Evolutionary conservation across 2,113 vertebrate species (phyloP).

Genomic region (Natator depressus): DNA sequence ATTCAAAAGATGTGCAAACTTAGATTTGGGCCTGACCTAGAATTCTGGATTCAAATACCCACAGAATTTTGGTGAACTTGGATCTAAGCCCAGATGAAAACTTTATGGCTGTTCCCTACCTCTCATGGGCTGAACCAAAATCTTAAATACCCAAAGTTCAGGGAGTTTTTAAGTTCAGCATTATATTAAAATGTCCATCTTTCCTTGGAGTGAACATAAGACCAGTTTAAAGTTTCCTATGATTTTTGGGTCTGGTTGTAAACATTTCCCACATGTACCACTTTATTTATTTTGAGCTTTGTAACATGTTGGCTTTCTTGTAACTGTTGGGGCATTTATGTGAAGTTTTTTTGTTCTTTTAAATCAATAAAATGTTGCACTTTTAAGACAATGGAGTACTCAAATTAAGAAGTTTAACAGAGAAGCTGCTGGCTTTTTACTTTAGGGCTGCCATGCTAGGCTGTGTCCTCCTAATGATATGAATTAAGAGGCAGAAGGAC

Average conservation of each 20-base stretch:
- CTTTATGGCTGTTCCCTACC: background rate
- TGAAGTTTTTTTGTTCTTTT: conserved; percentile 40
- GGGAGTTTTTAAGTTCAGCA: background rate
- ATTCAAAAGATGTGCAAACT: background rate
- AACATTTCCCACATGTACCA: conserved; percentile 19
- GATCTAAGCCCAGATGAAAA: background rate
- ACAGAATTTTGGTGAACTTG: background rate
- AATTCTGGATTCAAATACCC: background rate
- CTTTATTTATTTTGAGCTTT: conserved; percentile 33
- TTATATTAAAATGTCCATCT: background rate
- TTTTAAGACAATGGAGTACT: conserved; percentile 9
- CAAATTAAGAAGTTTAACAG: background rate
- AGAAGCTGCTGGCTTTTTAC: background rate
- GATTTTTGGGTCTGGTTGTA: conserved; percentile 4
- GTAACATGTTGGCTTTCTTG: background rate
- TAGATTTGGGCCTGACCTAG: background rate
- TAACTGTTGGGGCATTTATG: conserved; percentile 20
- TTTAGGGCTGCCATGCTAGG: background rate
- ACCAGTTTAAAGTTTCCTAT: conserved; percentile 7
- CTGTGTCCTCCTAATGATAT: background rate
- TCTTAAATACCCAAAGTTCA: background rate
- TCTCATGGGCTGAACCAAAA: background rate
- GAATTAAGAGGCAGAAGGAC: background rate
- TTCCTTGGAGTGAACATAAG: background rate
- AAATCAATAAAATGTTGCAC: conserved; percentile 10